Evolutionary conservation across 2,113 vertebrate species (phyloP).

Genomic region (Lycocorax pyrrhopterus): DNA sequence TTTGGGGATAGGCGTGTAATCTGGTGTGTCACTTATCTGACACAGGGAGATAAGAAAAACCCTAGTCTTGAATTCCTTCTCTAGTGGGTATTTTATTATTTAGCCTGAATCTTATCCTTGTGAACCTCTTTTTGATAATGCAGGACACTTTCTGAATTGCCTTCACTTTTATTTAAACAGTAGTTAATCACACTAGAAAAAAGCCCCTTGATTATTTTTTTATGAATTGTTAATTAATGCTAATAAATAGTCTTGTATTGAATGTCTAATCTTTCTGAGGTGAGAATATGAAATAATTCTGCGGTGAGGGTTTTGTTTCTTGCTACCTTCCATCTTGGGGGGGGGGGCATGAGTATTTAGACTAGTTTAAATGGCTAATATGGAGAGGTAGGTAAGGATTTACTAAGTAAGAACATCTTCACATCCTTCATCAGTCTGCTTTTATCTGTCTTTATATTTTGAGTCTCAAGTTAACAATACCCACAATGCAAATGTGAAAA

Average conservation of each 20-base stretch:
- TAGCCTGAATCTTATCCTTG: background rate
- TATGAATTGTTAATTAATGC: background rate
- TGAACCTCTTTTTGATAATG: background rate
- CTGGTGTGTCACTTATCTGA: background rate
- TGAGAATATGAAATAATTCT: background rate
- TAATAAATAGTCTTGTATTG: background rate
- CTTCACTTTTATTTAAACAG: background rate
- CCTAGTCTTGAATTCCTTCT: background rate
- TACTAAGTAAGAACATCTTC: background rate
- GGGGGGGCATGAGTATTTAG: background rate
- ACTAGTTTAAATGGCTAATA: background rate
- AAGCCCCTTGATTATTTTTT: fast-evolving
- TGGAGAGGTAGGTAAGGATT: background rate
- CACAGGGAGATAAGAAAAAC: background rate
- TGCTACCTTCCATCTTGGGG: background rate
- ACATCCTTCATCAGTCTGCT: background rate
- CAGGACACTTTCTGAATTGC: background rate
- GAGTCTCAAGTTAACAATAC: background rate
- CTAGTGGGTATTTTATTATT: background rate
- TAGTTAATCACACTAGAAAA: background rate
- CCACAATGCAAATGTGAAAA: background rate
- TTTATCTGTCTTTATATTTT: background rate
- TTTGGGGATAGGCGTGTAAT: background rate
- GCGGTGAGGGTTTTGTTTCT: background rate
- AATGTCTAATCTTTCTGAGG: background rate